Evolutionary conservation across 1,140 invertebrate species (phyloP), one percentile per base, ranked within the genome.

Genomic region (Leptinotarsa lineolata): DNA sequence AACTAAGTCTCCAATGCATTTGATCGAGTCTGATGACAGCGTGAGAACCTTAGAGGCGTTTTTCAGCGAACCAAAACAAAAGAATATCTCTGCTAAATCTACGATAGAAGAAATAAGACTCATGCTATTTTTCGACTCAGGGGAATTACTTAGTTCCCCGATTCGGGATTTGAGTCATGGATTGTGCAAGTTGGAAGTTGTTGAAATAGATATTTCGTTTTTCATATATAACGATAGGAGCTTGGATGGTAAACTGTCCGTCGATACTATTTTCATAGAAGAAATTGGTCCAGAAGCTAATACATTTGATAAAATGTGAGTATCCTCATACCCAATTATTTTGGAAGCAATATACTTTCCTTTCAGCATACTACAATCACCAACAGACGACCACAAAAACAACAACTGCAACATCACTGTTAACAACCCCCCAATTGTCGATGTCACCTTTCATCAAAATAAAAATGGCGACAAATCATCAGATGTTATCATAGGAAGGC

Each of bases 21-120:
- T 70, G 16, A 64, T 66, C 44, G 59, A 70, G 12, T 85, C 88
- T 64, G 92, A 93, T 74, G 86, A 87, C 2, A 88, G 88, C 58
- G 90, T 93, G 0, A 89, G 88, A 78, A 92, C 90, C 78, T 80
- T 93, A 2, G 91, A 93, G 84, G 91, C 90, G 1, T 94, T 94
- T 80, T 90, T 94, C 66, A 89, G 88, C 45, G 90, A 92, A 80
- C 88, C 87, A 70, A 89, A 91, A 68, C 84, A 88, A 65, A 89
- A 89, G 74, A 89, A 90, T 74, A 79, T 89, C 2, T 85, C 82
- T 68, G 84, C 85, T 70, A 90, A 90, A 74, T 87, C 92, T 72
- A 87, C 87, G 8, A 84, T 93, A 30, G 92, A 94, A 78, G 91
- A 79, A 61, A 69, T 77, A 63, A 89, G 91, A 76, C 72, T 94